Conservation (phyloP, 2,113 vertebrate species). For the Callocephalon fimbriatum region DNA sequence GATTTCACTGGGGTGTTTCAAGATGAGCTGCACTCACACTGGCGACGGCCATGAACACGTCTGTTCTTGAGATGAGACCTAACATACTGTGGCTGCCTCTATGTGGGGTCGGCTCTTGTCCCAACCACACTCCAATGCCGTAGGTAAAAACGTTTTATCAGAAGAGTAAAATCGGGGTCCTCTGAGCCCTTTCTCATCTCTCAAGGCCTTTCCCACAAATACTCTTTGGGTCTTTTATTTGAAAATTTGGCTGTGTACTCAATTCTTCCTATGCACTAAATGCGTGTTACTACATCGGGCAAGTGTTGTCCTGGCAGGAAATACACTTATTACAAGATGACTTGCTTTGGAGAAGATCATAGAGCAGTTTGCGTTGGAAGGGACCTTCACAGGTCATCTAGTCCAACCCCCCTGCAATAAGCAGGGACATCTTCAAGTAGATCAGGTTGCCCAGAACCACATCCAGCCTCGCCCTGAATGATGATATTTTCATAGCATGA, state of each 20-base stretch:
- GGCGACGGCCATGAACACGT: rapidly evolving
- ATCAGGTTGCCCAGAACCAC: not conserved
- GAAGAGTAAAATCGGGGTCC: not conserved
- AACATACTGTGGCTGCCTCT: not conserved
- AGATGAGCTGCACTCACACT: not conserved
- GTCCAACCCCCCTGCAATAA: not conserved
- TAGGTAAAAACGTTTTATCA: not conserved
- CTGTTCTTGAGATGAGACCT: not conserved
- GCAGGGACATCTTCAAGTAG: not conserved
- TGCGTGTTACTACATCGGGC: not conserved
- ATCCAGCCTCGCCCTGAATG: not conserved
- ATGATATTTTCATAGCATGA: not conserved
- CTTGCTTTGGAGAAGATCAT: not conserved
- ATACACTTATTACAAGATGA: not conserved
- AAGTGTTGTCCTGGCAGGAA: not conserved
- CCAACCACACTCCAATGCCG: not conserved
- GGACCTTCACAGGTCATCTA: not conserved
- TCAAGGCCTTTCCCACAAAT: not conserved
- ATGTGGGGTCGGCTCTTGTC: rapidly evolving
- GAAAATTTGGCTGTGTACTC: not conserved
- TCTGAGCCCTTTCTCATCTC: not conserved
- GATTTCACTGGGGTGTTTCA: not conserved
- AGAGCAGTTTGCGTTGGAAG: not conserved
- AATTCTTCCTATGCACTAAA: not conserved
- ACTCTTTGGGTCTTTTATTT: not conserved